These are phyloP conservation scores for Synodontis membranacea DNA, from an alignment of 2,113 vertebrate species.

Conservation along the genomic window DNA sequence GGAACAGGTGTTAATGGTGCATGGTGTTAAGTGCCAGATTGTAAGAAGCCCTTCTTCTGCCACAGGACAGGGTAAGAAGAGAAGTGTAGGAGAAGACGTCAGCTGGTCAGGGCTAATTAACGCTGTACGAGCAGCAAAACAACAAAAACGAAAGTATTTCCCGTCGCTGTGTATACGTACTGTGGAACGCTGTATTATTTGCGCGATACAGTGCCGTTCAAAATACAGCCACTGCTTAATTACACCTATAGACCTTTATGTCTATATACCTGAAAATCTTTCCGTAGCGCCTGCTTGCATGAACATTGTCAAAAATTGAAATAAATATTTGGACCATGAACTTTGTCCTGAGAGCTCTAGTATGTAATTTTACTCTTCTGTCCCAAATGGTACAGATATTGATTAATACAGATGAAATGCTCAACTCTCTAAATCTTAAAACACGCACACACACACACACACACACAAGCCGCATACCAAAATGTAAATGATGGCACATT, in stretches of 20 bases:
- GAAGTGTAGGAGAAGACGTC: slow-evolving; percentile 32
- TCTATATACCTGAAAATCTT: too few relatives aligned
- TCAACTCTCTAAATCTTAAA: too few relatives aligned
- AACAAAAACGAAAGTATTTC: background rate
- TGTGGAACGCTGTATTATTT: background rate
- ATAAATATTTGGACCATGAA: too few relatives aligned
- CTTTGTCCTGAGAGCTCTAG: too few relatives aligned
- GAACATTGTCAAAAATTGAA: too few relatives aligned
- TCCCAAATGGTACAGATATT: too few relatives aligned
- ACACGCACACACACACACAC: too few relatives aligned
- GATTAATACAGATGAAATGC: too few relatives aligned
- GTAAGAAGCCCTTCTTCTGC: background rate
- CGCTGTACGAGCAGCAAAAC: slow-evolving; percentile 20
- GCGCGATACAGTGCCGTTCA: background rate
- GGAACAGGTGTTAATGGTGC: background rate
- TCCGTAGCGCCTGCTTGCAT: background rate
- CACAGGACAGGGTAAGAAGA: background rate
- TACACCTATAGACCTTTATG: too few relatives aligned
- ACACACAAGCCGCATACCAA: background rate
- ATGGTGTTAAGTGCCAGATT: background rate
- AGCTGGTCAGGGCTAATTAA: slow-evolving; percentile 44
- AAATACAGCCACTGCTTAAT: too few relatives aligned
- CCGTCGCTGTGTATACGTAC: background rate
- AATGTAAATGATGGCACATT: background rate
- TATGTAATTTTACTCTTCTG: background rate